phyloP scores from a whole-genome alignment of 1,140 invertebrate species.

The Dinoponera quadriceps region DNA sequence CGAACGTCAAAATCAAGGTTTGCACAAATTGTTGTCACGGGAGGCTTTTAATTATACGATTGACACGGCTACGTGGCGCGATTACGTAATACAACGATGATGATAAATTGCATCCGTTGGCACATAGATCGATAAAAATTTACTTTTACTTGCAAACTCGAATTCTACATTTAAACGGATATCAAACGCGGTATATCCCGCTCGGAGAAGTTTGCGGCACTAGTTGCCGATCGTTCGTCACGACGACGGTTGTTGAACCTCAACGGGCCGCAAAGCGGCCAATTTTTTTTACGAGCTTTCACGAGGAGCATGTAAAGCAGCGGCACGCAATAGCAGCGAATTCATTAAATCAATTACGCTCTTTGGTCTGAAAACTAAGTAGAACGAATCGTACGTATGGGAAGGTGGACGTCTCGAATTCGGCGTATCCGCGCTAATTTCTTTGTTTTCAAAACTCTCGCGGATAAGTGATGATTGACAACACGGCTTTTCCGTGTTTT shows the following conservation, averaged over 20 bases:
- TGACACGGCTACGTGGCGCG: slow-evolving; percentile 37
- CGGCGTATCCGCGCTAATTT: not conserved
- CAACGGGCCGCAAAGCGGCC: slow-evolving; percentile 13
- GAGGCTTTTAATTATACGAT: slow-evolving; percentile 25
- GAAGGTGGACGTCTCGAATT: not conserved
- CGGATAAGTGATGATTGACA: too few species aligned
- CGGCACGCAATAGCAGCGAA: slow-evolving; percentile 24
- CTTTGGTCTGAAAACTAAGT: slow-evolving; percentile 49
- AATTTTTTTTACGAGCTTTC: slow-evolving; percentile 44
- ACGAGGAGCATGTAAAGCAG: slow-evolving; percentile 25
- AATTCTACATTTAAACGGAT: slow-evolving; percentile 10
- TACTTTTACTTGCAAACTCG: too few species aligned
- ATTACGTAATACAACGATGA: not conserved
- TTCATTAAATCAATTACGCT: slow-evolving; percentile 52
- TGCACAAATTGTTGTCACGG: not conserved
- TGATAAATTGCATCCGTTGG: slow-evolving; percentile 24
- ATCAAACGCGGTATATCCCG: slow-evolving; percentile 5
- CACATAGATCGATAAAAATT: too few species aligned
- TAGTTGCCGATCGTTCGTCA: too few species aligned
- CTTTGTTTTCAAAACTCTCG: not conserved
- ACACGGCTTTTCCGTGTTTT: too few species aligned
- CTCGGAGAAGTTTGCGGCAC: not conserved
- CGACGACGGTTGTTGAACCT: slow-evolving; percentile 27
- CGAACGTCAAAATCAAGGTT: slow-evolving; percentile 9
- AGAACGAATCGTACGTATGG: slow-evolving; percentile 12